phyloP scores from a whole-genome alignment of 1,140 invertebrate genomes.

The Mamestra configurata region DNA sequence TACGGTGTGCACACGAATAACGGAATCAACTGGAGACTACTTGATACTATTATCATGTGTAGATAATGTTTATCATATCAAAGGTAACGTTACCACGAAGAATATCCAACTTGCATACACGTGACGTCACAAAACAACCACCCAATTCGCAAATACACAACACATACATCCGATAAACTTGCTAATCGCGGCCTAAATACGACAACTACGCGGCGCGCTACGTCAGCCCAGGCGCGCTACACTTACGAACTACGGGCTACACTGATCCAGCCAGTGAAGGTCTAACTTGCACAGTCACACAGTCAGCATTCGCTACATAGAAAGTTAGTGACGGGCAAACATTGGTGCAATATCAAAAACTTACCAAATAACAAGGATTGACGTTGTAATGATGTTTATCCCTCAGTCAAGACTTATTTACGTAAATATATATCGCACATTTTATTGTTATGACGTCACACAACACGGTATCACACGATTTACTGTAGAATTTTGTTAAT shows the following conservation, averaged over 20 bases:
- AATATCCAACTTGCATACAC: slow-evolving; percentile 72
- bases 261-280: slow-evolving; percentile 63
- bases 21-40: slow-evolving; percentile 45
- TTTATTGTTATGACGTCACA: slow-evolving; percentile 77
- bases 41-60: slow-evolving; percentile 71
- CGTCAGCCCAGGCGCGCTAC: slow-evolving; percentile 60
- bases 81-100: slow-evolving; percentile 69
- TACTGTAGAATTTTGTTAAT: slow-evolving; percentile 83
- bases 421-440: slow-evolving; percentile 81
- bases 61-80: slow-evolving; percentile 84
- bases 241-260: slow-evolving; percentile 46
- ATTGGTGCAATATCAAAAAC: slow-evolving; percentile 79
- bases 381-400: slow-evolving; percentile 66
- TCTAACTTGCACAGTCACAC: slow-evolving; percentile 57
- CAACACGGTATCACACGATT: slow-evolving; percentile 75
- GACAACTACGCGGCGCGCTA: slow-evolving; percentile 64
- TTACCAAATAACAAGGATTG: slow-evolving; percentile 80
- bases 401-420: slow-evolving; percentile 72
- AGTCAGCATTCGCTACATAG: slow-evolving; percentile 56
- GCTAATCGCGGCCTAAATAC: slow-evolving; percentile 73
- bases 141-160: slow-evolving; percentile 72
- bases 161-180: slow-evolving; percentile 66
- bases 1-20: slow-evolving; percentile 54
- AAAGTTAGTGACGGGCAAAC: slow-evolving; percentile 77
- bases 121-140: slow-evolving; percentile 78